Percentiles rank a stretch among this genome's conserved stretches.
Conservation (phyloP, 2,113 vertebrate genomes). For the Ciconia maguari region DNA sequence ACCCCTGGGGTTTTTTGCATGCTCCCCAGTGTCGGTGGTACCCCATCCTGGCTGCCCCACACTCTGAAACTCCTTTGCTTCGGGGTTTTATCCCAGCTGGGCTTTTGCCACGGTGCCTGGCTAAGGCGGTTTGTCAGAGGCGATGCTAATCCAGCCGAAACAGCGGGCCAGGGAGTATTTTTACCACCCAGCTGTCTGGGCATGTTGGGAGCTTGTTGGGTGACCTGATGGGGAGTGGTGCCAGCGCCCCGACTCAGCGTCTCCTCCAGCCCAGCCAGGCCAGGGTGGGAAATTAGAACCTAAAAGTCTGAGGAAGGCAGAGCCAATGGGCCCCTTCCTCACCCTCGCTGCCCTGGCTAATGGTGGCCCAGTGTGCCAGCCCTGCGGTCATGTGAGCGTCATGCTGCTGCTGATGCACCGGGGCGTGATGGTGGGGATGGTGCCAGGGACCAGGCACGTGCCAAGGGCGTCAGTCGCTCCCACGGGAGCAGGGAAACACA, state of each 20-base stretch:
- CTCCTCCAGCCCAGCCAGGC: neutral
- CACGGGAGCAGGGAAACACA: neutral
- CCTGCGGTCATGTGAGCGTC: neutral
- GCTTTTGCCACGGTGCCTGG: neutral
- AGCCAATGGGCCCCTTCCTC: neutral
- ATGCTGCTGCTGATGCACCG: neutral
- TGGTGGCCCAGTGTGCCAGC: neutral
- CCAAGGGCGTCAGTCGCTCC: neutral
- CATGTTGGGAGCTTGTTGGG: conserved; percentile 15
- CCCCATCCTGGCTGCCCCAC: fast-evolving
- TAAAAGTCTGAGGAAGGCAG: neutral
- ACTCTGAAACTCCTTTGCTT: neutral
- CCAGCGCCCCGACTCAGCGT: neutral
- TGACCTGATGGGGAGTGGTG: neutral
- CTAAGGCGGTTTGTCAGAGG: neutral
- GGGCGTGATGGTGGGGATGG: fast-evolving
- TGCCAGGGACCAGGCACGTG: neutral
- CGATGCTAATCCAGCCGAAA: neutral
- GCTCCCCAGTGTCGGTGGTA: neutral
- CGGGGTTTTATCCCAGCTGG: neutral
- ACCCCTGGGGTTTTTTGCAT: neutral
- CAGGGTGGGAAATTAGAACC: neutral
- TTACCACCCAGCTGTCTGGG: conserved; percentile 38
- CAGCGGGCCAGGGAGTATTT: neutral
- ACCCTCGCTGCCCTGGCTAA: fast-evolving